phyloP scores from a whole-genome alignment of 2,797 vertebrate genomes.

The Micropoecilia bifurca region DNA sequence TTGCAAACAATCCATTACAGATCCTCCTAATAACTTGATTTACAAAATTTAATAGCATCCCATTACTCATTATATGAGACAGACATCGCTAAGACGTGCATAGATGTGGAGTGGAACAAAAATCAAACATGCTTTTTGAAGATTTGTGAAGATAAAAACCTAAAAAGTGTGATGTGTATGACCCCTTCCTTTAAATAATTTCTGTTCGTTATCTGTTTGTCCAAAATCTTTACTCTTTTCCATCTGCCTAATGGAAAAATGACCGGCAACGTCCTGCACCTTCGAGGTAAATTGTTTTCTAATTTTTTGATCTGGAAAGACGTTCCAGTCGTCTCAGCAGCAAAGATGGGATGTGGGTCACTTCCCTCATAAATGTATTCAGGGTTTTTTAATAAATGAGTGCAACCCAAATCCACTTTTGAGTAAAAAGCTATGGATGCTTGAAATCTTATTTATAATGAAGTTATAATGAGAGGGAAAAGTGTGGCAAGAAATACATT shows the following conservation, averaged over 20 bases:
- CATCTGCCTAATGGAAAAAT: not conserved
- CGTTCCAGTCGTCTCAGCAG: not conserved
- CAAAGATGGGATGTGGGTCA: not conserved
- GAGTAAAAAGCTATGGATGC: not conserved
- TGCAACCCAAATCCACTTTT: not conserved
- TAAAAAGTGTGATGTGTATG: not conserved
- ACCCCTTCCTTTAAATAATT: not conserved
- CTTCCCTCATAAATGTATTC: not conserved
- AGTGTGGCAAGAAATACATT: not conserved
- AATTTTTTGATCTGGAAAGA: not conserved
- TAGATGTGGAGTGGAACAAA: not conserved
- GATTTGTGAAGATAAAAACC: not conserved
- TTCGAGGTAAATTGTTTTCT: not conserved
- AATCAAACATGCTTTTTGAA: not conserved
- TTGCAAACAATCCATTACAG: not conserved
- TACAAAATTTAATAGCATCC: not conserved
- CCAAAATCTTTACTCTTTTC: not conserved
- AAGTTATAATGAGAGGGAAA: not conserved
- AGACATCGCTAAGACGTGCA: not conserved
- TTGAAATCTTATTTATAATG: not conserved
- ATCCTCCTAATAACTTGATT: not conserved
- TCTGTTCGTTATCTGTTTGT: not conserved
- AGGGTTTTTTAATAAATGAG: not conserved
- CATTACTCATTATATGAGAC: not conserved
- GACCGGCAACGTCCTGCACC: not conserved